Evolutionary conservation across 2,113 vertebrate species (phyloP), one percentile per base, ranked within the genome.

Genomic region (Etheostoma spectabile): DNA sequence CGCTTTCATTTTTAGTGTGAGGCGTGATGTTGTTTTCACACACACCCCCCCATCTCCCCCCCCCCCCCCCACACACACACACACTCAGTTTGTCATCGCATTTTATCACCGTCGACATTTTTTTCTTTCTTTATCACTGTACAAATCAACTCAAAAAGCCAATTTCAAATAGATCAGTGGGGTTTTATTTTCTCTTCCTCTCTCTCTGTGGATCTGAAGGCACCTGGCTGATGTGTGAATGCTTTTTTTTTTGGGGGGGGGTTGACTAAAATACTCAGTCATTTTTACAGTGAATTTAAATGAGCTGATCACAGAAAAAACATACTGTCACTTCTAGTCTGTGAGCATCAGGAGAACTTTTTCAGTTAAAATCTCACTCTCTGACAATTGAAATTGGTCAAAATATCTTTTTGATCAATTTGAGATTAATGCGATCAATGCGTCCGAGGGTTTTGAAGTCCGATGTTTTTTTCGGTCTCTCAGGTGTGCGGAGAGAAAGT

Each of bases 11-110:
- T 38, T 76, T 3, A 14, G 74, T 7, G n/a, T 0, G 30, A 83
- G 80, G 57, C 59, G 35, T 21, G 74, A 77, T 73, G 77, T 87
- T 83, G 68, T 86, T 81, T 84, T 77, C 67, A 82, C 84, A 75
- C 86, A 83, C 82, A 53, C 51, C 12, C 76, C 53, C 78, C 53
- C 35, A 1, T 1, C 35, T 6, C 38, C 2, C 8, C 38, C 33
- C 33, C 76, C 57, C 78, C 52, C 77, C 88, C 87, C 77, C 82
- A 68, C 86, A 86, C 89, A 90, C 84, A 86, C 84, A 82, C 75
- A 16, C 75, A 80, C 84, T 77, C 84, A n/a, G 82, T 86, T 87
- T 86, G 74, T 84, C 75, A 22, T 68, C 80, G 62, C 53, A 11
- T 73, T 86, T 90, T 63, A 84, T 86, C 81, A 64, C 55, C 13